These are phyloP conservation scores for Percina caprodes DNA, from an alignment of 2,113 vertebrate genomes.

Conservation along the genomic window DNA sequence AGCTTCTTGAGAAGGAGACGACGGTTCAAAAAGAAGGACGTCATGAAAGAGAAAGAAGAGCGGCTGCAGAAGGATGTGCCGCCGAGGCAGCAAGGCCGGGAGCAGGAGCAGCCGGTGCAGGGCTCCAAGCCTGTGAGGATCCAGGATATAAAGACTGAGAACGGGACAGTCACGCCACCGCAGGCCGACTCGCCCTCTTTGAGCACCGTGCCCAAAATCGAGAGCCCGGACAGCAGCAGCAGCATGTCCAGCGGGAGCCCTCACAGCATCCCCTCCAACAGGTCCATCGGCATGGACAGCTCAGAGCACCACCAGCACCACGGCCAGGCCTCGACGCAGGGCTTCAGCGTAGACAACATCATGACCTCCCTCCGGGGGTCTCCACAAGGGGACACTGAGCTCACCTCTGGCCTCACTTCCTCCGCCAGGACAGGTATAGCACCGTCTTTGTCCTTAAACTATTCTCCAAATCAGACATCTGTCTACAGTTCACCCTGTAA, in stretches of 20 bases:
- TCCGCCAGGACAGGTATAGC: conserved; percentile 88
- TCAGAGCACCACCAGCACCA: conserved; percentile 84
- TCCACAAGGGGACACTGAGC: conserved; percentile 88
- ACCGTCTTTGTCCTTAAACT: conserved; percentile 89
- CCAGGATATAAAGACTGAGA: conserved; percentile 97
- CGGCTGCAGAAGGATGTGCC: conserved; percentile 88
- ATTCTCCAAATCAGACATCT: conserved; percentile 89
- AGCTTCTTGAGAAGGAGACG: conserved; percentile 91
- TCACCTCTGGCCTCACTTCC: conserved; percentile 83
- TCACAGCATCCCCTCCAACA: conserved; percentile 86
- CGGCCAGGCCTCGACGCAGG: conserved; percentile 84
- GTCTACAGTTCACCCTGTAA: conserved; percentile 90
- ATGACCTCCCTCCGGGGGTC: conserved; percentile 95
- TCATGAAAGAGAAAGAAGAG: conserved; percentile 93
- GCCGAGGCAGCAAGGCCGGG: conserved; percentile 79
- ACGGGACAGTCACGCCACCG: conserved; percentile 91
- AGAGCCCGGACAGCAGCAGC: conserved; percentile 94
- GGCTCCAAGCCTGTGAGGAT: conserved; percentile 88
- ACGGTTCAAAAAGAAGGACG: conserved; percentile 97
- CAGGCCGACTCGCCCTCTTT: conserved; percentile 89
- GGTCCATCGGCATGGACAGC: conserved; percentile 89
- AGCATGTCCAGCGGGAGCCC: conserved; percentile 92
- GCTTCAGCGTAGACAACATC: conserved; percentile 98
- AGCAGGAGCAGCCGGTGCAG: conserved; percentile 82
- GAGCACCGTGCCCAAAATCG: conserved; percentile 91